Evolutionary conservation across 2,113 vertebrate genomes (phyloP), one percentile per base, ranked within the genome.

Genomic region (Pongo pygmaeus): DNA sequence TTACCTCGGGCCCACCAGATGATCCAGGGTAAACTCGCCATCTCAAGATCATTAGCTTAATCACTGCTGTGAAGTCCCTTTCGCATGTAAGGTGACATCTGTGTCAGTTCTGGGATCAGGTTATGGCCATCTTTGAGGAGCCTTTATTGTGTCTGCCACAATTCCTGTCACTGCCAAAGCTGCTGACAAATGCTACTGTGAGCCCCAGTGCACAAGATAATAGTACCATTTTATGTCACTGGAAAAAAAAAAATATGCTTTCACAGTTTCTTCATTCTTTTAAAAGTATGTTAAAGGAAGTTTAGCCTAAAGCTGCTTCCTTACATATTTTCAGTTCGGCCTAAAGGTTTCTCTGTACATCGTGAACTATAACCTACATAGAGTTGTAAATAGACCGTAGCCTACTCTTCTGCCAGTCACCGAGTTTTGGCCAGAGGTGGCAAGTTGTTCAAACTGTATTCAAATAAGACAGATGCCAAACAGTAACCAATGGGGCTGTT

Each of bases 61-160:
- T 18, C 30, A 17, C 16, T 30, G 38, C 46, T 9, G 30, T 10
- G 3, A 55, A 52, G 30, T 38, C 46, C 55, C 8, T 83, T 20
- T 40, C 46, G 6, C 55, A 4, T 2, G 3, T 3, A 3, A 46
- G 25, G 3, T 32, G 8, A 70, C 9, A n/a, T 7, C 20, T 2
- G 32, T 55, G 6, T 22, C 10, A 35, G 23, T 55, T 38, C 38
- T 17, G 3, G 55, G 38, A 32, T 11, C 2, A 8, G 40, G 74
- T 48, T 40, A 5, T 0, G 9, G 14, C 6, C 25, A 25, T 35
- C 48, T 35, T 10, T 16, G 11, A 12, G 25, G 40, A 40, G n/a
- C 4, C 18, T 43, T 22, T 40, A 5, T 38, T 61, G 61, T 43
- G 30, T 52, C 64, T 23, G 3, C 23, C 27, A 40, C 14, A 74